Evolutionary conservation across 2,113 vertebrate genomes (phyloP).

Genomic region (Vulpes lagopus): DNA sequence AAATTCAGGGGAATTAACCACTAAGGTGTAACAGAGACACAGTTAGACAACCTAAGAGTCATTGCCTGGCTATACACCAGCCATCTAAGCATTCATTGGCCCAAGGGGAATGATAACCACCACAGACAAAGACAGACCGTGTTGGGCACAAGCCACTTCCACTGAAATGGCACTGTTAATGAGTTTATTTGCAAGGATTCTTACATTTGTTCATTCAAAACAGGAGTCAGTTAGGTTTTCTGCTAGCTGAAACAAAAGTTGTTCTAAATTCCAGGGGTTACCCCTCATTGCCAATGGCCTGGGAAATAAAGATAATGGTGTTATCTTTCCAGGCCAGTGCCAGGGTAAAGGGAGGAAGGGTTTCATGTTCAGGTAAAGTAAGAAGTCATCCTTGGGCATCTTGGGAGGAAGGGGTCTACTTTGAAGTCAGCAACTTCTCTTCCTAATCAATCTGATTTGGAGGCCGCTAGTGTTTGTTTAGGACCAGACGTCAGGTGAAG

Average conservation of each 20-base stretch:
- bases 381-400: neutral
- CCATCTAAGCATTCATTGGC: neutral
- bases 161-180: neutral
- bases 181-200: neutral
- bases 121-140: neutral
- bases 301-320: neutral
- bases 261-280: neutral
- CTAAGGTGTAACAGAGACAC: neutral
- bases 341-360: neutral
- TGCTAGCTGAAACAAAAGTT: neutral
- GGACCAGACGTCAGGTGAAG: neutral
- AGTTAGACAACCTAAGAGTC: neutral
- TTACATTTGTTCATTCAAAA: neutral
- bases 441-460: neutral
- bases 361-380: neutral
- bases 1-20: neutral
- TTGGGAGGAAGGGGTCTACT: neutral
- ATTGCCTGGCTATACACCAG: neutral
- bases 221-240: neutral
- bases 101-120: neutral
- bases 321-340: neutral
- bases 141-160: neutral
- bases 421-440: neutral
- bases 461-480: neutral
- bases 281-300: neutral